phyloP scores from a whole-genome alignment of 2,113 vertebrate species.

The Chitala chitala region DNA sequence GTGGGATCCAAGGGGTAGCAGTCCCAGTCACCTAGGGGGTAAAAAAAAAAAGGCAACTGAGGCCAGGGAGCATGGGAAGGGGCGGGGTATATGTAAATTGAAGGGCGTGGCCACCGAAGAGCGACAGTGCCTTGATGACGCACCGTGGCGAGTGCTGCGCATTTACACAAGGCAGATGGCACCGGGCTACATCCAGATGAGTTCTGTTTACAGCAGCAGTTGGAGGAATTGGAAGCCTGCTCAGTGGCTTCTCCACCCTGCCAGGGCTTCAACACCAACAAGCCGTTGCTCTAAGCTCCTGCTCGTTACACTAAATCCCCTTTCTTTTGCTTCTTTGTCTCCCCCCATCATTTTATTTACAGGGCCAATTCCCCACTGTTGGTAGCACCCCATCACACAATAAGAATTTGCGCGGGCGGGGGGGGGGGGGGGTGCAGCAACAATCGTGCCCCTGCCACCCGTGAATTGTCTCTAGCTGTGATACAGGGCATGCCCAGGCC shows the following conservation, averaged over 20 bases:
- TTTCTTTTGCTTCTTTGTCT: too few relatives aligned
- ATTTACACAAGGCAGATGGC: not conserved
- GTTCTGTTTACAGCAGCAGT: constrained; percentile 3
- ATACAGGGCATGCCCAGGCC: not conserved
- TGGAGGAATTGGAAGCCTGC: not conserved
- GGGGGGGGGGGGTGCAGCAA: too few relatives aligned
- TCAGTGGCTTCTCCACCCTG: not conserved
- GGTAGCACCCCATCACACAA: too few relatives aligned
- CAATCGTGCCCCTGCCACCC: not conserved
- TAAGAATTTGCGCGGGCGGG: too few relatives aligned
- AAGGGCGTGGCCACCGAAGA: not conserved
- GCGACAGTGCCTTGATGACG: too few relatives aligned
- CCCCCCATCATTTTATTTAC: not conserved
- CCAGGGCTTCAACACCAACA: not conserved
- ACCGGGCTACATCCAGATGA: constrained; percentile 30
- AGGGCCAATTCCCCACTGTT: constrained; percentile 3
- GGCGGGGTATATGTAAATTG: not conserved
- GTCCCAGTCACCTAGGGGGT: constrained; percentile 84
- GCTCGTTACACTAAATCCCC: too few relatives aligned
- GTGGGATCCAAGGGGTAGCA: constrained; percentile 94
- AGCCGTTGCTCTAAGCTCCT: not conserved
- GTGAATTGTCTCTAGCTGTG: not conserved
- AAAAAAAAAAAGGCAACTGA: not conserved
- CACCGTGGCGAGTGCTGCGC: too few relatives aligned
- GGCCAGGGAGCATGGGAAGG: not conserved